Percentiles rank a stretch among this genome's conserved stretches.
Conservation (phyloP, 1,140 invertebrate genomes). For the Drosophila auraria region DNA sequence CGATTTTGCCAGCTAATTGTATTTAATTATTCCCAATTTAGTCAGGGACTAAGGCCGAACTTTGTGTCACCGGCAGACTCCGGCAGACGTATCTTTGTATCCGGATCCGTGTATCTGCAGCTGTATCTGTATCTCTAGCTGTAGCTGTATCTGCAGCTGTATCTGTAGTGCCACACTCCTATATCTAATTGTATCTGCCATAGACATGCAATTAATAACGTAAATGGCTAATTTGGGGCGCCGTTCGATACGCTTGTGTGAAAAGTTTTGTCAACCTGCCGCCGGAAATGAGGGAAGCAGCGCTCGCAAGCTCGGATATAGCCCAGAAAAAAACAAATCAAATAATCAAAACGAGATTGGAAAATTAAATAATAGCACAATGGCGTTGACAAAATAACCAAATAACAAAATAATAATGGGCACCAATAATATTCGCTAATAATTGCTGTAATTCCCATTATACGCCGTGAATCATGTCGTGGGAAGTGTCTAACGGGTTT, state of each 20-base stretch:
- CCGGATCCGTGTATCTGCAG: not conserved
- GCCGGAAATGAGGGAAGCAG: constrained; percentile 52
- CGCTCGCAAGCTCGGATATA: constrained; percentile 5
- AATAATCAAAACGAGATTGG: constrained; percentile 10
- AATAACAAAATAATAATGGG: not conserved
- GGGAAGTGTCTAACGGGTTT: constrained; percentile 3
- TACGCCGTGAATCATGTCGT: constrained; percentile 1
- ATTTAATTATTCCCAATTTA: constrained; percentile 76
- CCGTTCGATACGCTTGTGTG: constrained; percentile 57
- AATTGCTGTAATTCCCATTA: constrained; percentile 24
- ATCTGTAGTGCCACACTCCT: constrained; percentile 16
- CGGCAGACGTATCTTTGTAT: constrained; percentile 1
- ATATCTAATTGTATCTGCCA: constrained; percentile 48
- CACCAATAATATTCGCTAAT: constrained; percentile 37
- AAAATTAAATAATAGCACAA: constrained; percentile 49
- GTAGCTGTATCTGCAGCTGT: constrained; percentile 5
- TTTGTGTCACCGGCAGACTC: constrained; percentile 32
- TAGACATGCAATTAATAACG: constrained; percentile 75
- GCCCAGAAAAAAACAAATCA: not conserved
- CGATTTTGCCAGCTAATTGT: constrained; percentile 61
- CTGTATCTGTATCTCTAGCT: not conserved
- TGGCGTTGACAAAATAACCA: not conserved
- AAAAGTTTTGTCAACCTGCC: constrained; percentile 66
- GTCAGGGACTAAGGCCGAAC: constrained; percentile 48
- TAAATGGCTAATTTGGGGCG: constrained; percentile 57